phyloP scores from a whole-genome alignment of 2,797 vertebrate species.

The Rhinella marina region DNA sequence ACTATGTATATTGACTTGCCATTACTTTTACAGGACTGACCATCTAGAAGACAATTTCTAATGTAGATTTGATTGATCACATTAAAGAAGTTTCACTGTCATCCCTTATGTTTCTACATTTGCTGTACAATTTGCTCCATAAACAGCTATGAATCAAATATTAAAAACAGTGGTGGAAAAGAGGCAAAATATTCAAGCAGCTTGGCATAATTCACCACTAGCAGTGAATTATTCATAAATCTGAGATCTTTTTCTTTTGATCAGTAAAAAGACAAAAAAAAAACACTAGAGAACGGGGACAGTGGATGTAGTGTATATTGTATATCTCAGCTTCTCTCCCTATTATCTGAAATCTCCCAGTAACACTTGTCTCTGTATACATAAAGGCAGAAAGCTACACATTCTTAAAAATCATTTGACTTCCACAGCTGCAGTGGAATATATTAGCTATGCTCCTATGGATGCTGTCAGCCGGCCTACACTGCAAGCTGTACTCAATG shows the following conservation, averaged over 20 bases:
- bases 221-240: slow-evolving; percentile 47
- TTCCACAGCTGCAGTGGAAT: slow-evolving; percentile 60
- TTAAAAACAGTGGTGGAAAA: not conserved
- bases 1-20: too few species aligned
- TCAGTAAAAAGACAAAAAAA: slow-evolving; percentile 2
- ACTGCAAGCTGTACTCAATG: slow-evolving; percentile 52
- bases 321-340: slow-evolving; percentile 38
- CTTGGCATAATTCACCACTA: slow-evolving; percentile 27
- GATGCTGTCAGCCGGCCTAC: slow-evolving; percentile 46
- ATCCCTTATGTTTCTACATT: not conserved
- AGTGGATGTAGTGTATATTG: slow-evolving; percentile 36
- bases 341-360: slow-evolving; percentile 39
- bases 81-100: not conserved
- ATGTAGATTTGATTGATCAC: not conserved
- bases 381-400: slow-evolving; percentile 46
- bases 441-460: slow-evolving; percentile 61
- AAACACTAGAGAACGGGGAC: not conserved
- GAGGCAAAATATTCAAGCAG: not conserved
- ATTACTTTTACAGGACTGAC: not conserved
- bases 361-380: slow-evolving; percentile 46
- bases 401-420: slow-evolving; percentile 58
- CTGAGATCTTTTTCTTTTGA: slow-evolving; percentile 37
- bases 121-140: not conserved
- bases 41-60: not conserved
- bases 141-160: not conserved